Percentiles rank a stretch among this genome's conserved stretches.
Evolutionary conservation across 2,797 vertebrate species (phyloP).

Genomic region (Bothrops alternatus): DNA sequence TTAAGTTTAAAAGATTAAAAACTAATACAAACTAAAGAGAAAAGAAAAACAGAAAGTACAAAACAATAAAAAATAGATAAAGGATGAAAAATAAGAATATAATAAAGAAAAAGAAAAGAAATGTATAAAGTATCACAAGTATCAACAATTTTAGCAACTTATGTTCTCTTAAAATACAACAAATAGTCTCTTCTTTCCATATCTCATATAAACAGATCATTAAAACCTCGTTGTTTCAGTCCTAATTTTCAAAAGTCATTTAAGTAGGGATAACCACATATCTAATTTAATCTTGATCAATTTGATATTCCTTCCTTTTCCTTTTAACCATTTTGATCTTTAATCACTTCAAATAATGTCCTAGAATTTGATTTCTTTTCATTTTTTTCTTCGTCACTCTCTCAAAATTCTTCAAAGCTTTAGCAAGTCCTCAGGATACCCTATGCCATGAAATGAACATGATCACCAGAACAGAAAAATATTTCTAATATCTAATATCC

Average conservation of each 20-base stretch:
- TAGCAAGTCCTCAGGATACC: neutral
- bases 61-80: neutral
- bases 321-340: neutral
- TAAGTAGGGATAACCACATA: neutral
- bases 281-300: neutral
- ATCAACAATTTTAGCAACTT: neutral
- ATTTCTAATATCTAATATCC: neutral
- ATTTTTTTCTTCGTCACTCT: neutral
- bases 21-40: neutral
- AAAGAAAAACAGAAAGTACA: neutral
- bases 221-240: neutral
- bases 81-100: neutral
- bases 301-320: neutral
- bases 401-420: neutral
- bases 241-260: neutral
- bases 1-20: neutral
- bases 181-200: neutral
- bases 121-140: neutral
- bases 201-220: neutral
- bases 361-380: neutral
- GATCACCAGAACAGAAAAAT: neutral
- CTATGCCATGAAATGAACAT: neutral
- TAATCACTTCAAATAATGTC: neutral
- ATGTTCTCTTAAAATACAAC: neutral
- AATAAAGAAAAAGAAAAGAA: neutral